Percentiles rank a stretch among this genome's conserved stretches.
These are phyloP conservation scores for Hydrotaea cyrtoneurina DNA, from an alignment of 2,888 invertebrate species.

Conservation along the genomic window DNA sequence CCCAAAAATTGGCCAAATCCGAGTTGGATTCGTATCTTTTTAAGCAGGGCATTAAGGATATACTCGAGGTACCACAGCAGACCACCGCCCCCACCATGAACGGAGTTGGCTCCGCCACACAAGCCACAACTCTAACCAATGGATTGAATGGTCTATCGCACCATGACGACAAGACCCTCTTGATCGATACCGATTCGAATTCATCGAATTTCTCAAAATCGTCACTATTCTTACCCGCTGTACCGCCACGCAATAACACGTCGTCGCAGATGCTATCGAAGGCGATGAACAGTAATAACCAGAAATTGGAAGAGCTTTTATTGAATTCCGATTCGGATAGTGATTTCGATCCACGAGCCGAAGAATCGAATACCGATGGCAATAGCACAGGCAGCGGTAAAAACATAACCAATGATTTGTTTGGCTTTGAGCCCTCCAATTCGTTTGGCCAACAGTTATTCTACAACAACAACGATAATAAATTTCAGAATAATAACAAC, in stretches of 20 bases:
- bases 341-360: constrained; percentile 94
- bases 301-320: constrained; percentile 88
- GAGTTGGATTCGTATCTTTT: constrained; percentile 81
- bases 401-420: constrained; percentile 78
- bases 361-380: constrained; percentile 83
- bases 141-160: constrained; percentile 64
- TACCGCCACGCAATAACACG: constrained; percentile 79
- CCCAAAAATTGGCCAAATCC: constrained; percentile 79
- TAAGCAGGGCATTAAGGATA: constrained; percentile 83
- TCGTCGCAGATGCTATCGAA: constrained; percentile 75
- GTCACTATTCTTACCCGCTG: constrained; percentile 79
- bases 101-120: constrained; percentile 22
- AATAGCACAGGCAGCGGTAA: constrained; percentile 73
- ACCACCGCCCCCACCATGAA: constrained; percentile 70
- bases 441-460: constrained; percentile 81
- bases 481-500: constrained; percentile 75
- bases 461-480: constrained; percentile 77
- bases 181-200: constrained; percentile 79
- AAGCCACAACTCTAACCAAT: constrained; percentile 54
- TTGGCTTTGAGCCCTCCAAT: constrained; percentile 80
- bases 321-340: constrained; percentile 90
- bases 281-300: constrained; percentile 85
- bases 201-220: constrained; percentile 74
- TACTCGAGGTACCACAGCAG: constrained; percentile 80
- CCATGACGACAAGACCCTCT: constrained; percentile 77